Evolutionary conservation across 2,113 vertebrate species (phyloP), one percentile per base, ranked within the genome.

Genomic region (Malaclemys terrapin): DNA sequence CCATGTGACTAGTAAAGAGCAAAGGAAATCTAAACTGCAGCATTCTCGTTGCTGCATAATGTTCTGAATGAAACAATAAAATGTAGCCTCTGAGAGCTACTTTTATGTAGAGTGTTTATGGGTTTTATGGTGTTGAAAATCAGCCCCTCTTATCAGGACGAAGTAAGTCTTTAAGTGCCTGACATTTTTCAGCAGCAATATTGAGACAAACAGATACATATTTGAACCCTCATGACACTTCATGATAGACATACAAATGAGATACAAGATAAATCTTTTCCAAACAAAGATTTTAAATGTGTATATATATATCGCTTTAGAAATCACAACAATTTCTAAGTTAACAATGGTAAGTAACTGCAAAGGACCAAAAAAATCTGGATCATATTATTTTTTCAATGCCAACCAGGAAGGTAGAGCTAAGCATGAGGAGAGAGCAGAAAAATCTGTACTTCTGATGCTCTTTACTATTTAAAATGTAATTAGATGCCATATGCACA

Each of bases 61-160:
- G 93, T 27, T 6, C 12, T 75, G 59, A 91, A 90, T 2, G 87
- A 80, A 85, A 93, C 86, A 90, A 87, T 79, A 94, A 93, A 94
- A 52, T 62, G 45, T 49, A 96, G 19, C 42, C 6, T 96, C 76
- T 82, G 24, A 45, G 72, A 93, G 69, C 42, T 12, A 72, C 52
- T 93, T 90, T n/a, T 25, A 16, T 53, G 13, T 59, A 47, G 50
- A 87, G 90, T 31, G n/a, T 87, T 96, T 96, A 91, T 90, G 35
- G 6, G 19, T 76, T 95, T 95, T 84, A 90, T 4, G 75, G 54
- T 17, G 89, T 88, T 88, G 84, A 1, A 90, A 95, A 94, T 84
- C 82, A 91, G 10, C 0, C 8, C 27, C 42, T 88, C 91, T 62
- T 94, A 90, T 59, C 42, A 79, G 3, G 84, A 8, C 56, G 42